A percentile compares a stretch with the other conserved stretches of the same genome.
phyloP scores from a whole-genome alignment of 2,888 invertebrate genomes.

The Acleris literana region DNA sequence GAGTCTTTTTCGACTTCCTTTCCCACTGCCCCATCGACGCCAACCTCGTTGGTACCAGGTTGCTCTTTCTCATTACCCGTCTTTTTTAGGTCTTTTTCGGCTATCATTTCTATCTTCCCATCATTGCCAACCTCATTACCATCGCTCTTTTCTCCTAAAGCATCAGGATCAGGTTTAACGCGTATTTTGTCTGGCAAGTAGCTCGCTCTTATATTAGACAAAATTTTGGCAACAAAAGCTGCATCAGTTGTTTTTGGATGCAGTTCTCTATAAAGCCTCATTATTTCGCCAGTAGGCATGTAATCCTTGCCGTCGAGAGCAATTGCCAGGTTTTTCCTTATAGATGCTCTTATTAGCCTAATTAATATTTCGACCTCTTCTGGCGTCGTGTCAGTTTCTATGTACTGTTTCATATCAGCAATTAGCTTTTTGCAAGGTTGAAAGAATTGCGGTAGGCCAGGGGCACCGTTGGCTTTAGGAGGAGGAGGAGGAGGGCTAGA shows the following conservation, averaged over 20 bases:
- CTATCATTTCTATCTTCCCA: not conserved
- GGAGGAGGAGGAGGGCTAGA: not conserved
- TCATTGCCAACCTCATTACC: constrained; percentile 10
- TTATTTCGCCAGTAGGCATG: constrained; percentile 35
- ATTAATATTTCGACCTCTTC: constrained; percentile 21
- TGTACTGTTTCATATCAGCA: constrained; percentile 21
- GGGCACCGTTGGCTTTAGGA: not conserved
- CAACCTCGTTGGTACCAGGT: too few relatives aligned
- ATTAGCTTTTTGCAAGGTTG: constrained; percentile 31
- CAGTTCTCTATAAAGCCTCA: constrained; percentile 42
- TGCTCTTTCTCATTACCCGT: too few relatives aligned
- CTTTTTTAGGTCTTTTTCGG: not conserved
- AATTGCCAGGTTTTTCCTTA: constrained; percentile 44
- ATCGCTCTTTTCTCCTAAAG: constrained; percentile 17
- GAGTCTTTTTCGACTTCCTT: too few relatives aligned
- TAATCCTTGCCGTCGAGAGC: constrained; percentile 39
- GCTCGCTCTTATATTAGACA: constrained; percentile 40
- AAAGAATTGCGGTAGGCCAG: constrained; percentile 20
- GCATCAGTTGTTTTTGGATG: constrained; percentile 43
- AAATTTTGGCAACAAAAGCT: constrained; percentile 40
- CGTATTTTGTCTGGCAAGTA: constrained; percentile 29
- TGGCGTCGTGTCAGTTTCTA: constrained; percentile 14
- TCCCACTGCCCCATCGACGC: too few relatives aligned
- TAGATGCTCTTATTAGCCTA: constrained; percentile 35
- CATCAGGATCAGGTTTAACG: constrained; percentile 6